Evolutionary conservation across 2,113 vertebrate species (phyloP), one percentile per base, ranked within the genome.

Genomic region (Terrapene triunguis): DNA sequence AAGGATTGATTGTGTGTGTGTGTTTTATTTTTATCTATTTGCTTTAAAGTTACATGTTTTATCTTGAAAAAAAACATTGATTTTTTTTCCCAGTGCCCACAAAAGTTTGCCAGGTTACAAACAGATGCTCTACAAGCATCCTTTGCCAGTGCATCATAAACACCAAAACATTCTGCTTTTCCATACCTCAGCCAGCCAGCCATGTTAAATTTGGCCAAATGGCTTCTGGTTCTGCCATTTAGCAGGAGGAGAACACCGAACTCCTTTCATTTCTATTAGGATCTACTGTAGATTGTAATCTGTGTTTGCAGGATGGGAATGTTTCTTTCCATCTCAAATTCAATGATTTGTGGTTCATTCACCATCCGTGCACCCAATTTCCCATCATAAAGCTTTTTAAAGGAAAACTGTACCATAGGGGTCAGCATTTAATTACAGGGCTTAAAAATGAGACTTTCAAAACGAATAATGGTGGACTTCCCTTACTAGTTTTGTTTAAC

Each of bases 21-120:
- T 21, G 11, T 25, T 93, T 84, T 13, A 10, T 85, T 96, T 93
- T 93, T 89, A 92, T 95, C 87, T 88, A 6, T 89, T 90, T 88
- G 62, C 87, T 96, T 94, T 91, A 84, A 89, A 92, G 92, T 54
- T 59, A n/a, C 81, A 79, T 47, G 4, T 94, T 94, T 86, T 22
- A 35, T 82, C 85, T 92, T 93, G 59, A 87, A 85, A 22, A 96
- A 85, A 8, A 8, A 87, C 76, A 94, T 93, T n/a, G 85, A 90
- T 93, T 93, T 82, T 42, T 42, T 82, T 82, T 82, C 44, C 81
- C 48, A 10, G 53, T 3, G 85, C 89, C 85, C 72, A 5, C 22
- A 85, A 81, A 44, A 82, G 50, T 29, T 87, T 80, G 50, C n/a
- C 0, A 14, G n/a, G 17, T 80, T 65, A 3, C 27, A 6, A 53